phyloP scores from a whole-genome alignment of 1,140 invertebrate genomes.

The Rhopalosiphum maidis region DNA sequence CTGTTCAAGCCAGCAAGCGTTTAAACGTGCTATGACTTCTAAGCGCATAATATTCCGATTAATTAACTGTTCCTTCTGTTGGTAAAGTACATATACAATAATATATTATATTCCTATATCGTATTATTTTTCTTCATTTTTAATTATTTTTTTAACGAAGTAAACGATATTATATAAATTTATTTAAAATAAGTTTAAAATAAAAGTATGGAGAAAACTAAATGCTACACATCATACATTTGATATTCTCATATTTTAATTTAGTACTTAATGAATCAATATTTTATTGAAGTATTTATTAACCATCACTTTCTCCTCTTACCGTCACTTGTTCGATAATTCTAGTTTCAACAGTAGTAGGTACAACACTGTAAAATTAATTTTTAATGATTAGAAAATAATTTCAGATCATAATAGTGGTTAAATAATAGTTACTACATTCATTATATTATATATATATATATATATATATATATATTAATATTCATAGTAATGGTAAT shows the following conservation, averaged over 20 bases:
- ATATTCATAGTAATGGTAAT: background rate
- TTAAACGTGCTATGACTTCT: constrained; percentile 65
- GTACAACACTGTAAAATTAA: no score
- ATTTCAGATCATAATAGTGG: background rate
- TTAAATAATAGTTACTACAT: background rate
- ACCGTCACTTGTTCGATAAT: no score
- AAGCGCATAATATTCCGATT: constrained; percentile 64
- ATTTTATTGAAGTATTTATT: no score
- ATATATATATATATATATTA: background rate
- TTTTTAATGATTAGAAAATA: background rate
- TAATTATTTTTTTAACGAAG: background rate
- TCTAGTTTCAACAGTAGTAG: no score
- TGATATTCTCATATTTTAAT: background rate
- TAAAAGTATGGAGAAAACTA: background rate
- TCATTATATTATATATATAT: background rate
- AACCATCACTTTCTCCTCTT: no score
- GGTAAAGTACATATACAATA: constrained; percentile 49
- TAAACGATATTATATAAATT: background rate
- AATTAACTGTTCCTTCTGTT: constrained; percentile 59
- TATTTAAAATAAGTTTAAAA: background rate
- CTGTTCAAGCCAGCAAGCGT: constrained; percentile 58
- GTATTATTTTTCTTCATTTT: background rate
- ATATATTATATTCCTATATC: background rate
- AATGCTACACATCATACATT: background rate
- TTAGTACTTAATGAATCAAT: background rate